These are phyloP conservation scores for Holothuria scabra DNA, from an alignment of 53 echinoderm and acorn worm species.

Conservation along the genomic window DNA sequence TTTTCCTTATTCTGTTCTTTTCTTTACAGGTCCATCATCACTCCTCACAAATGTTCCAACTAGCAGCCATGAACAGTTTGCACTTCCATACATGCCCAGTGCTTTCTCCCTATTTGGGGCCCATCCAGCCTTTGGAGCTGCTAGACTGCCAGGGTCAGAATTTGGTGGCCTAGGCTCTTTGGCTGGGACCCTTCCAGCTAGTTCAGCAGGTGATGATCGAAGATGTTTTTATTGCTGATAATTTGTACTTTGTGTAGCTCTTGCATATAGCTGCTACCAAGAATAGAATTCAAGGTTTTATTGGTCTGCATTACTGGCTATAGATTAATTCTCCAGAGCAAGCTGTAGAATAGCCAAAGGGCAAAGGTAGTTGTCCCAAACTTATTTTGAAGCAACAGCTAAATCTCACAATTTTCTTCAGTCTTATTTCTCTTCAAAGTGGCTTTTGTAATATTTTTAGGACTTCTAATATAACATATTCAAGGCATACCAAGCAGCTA, in stretches of 20 bases:
- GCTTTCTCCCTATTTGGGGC: conserved; percentile 97
- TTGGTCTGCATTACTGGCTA: background rate
- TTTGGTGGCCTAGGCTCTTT: conserved; percentile 97
- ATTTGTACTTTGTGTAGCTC: too few relatives aligned
- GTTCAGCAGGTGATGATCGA: conserved; percentile 10
- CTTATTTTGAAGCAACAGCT: too few relatives aligned
- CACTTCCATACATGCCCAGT: conserved; percentile 90
- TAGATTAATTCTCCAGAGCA: background rate
- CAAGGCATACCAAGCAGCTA: too few relatives aligned
- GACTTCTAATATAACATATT: too few relatives aligned
- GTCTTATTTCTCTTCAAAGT: too few relatives aligned
- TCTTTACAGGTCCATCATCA: conserved; percentile 34
- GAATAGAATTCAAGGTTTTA: background rate
- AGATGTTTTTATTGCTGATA: too few relatives aligned
- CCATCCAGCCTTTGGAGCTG: conserved; percentile 79
- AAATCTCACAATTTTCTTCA: too few relatives aligned
- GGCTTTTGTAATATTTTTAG: too few relatives aligned
- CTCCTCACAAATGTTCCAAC: conserved; percentile 66
- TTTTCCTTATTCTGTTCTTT: too few relatives aligned
- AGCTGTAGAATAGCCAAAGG: too few relatives aligned
- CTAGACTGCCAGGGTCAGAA: conserved; percentile 81
- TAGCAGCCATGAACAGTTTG: conserved; percentile 83
- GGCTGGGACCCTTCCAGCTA: conserved; percentile 47
- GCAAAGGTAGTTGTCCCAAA: too few relatives aligned
- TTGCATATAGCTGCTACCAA: too few relatives aligned